Percentiles rank a stretch among this genome's conserved stretches.
phyloP scores from a whole-genome alignment of 2,113 vertebrate genomes.

The Myiozetetes cayanensis region DNA sequence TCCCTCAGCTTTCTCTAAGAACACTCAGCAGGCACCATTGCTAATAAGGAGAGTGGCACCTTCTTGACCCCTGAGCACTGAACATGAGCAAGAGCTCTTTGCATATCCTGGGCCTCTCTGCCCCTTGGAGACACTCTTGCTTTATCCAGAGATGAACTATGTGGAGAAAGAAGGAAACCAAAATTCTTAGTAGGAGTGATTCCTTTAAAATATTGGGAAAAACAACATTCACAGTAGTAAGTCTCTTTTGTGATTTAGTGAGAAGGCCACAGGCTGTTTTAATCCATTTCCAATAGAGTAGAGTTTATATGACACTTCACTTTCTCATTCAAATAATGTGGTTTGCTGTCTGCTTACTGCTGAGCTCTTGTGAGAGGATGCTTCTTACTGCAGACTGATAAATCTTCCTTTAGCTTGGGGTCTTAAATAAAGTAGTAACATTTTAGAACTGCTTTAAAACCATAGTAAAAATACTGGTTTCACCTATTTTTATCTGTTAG shows the following conservation, averaged over 20 bases:
- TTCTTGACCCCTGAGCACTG: neutral
- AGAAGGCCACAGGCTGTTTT: constrained; percentile 25
- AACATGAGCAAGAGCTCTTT: neutral
- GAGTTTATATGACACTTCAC: neutral
- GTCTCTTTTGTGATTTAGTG: neutral
- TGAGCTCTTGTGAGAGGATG: constrained; percentile 16
- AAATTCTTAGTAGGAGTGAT: neutral
- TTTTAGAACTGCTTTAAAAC: neutral
- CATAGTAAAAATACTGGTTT: neutral
- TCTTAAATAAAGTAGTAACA: constrained; percentile 22
- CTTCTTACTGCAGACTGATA: constrained; percentile 6
- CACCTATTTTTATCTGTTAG: neutral
- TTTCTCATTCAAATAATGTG: constrained; percentile 42
- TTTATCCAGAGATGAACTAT: neutral
- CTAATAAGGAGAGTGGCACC: neutral
- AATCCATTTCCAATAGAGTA: constrained; percentile 14
- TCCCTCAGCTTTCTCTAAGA: neutral
- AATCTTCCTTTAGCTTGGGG: neutral
- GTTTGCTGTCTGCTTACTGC: constrained; percentile 18
- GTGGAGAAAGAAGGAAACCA: neutral
- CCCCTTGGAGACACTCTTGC: neutral
- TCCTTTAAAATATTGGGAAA: neutral
- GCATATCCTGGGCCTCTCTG: neutral
- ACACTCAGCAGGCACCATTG: neutral
- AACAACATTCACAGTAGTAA: neutral